A percentile compares a stretch with the other conserved stretches of the same genome.
These are phyloP conservation scores for Rhinatrema bivittatum DNA, from an alignment of 2,797 vertebrate species.

Conservation along the genomic window DNA sequence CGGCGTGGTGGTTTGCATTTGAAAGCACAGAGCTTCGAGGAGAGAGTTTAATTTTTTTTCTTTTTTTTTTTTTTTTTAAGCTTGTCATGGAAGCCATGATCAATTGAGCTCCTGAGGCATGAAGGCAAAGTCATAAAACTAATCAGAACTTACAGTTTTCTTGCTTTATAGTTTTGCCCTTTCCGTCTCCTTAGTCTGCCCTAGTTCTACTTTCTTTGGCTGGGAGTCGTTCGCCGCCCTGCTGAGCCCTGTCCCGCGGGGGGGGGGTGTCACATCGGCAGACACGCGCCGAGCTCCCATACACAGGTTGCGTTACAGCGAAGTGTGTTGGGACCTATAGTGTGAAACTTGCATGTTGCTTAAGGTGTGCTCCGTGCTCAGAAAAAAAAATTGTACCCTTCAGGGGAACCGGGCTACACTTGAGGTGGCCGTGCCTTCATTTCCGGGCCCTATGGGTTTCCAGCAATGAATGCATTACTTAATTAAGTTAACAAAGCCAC, in stretches of 20 bases:
- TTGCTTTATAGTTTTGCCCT: slow-evolving; percentile 24
- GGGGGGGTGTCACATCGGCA: no score
- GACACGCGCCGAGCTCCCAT: no score
- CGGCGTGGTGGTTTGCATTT: slow-evolving; percentile 39
- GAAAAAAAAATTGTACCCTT: no score
- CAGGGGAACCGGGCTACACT: no score
- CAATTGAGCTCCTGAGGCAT: slow-evolving; percentile 18
- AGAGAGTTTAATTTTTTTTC: slow-evolving; percentile 9
- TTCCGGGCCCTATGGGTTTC: no score
- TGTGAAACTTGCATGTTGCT: no score
- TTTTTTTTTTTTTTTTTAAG: neutral
- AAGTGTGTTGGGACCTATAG: no score
- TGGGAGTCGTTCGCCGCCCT: neutral
- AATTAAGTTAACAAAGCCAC: no score
- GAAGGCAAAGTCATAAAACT: slow-evolving; percentile 42
- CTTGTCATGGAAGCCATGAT: slow-evolving; percentile 16
- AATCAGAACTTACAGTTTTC: slow-evolving; percentile 29
- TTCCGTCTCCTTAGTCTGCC: slow-evolving; percentile 17
- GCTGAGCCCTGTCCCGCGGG: slow-evolving; percentile 6
- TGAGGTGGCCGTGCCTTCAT: no score
- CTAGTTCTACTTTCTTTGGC: slow-evolving; percentile 20
- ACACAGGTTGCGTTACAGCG: no score
- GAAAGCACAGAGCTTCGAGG: slow-evolving; percentile 19
- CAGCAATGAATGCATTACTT: no score
- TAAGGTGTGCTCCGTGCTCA: no score